Evolutionary conservation across 1,140 invertebrate genomes (phyloP), one percentile per base, ranked within the genome.

Genomic region (Penaeus indicus): DNA sequence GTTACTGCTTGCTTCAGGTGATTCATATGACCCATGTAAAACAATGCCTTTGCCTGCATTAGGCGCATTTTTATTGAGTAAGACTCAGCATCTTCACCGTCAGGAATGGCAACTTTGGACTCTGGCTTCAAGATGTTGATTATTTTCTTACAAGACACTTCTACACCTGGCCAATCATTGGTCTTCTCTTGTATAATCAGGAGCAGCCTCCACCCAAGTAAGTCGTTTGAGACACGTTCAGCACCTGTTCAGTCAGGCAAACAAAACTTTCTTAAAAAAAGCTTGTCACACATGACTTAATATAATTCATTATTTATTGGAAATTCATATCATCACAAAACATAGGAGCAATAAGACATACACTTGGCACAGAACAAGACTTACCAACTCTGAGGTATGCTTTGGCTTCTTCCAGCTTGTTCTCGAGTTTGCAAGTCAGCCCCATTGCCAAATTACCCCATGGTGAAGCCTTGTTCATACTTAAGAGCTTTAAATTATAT

Each of bases 1-100:
- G 62, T 27, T 3, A 90, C 64, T 22, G 90, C 90, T 47, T 87
- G 32, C 21, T 63, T 64, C 18, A 85, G 85, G 42, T 90, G 90
- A 62, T 88, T 90, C 38, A 85, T 83, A 72, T 90, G 90, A 10
- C 86, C 90, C 90, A 90, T 90, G 67, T 85, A 38, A 27, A 90
- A 84, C n/a, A 86, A 85, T 3, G 90, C 90, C 72, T 85, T 78
- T 42, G 90, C 90, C 25, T 82, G 86, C 42, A 69, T 85, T 10
- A 90, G 60, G 8, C 27, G 82, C 32, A 90, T 38, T 32, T 63
- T 84, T 18, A 75, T 80, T 10, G 25, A 47, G n/a, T 86, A 85
- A 0, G 42, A 27, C 64, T 88, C 72, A 16, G 32, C 32, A 13
- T 81, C 78, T 60, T 90, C 83, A 64, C 82, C 60, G 10, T 42